Conservation (phyloP, 2,888 invertebrate genomes). For the Microdon myrmicae region DNA sequence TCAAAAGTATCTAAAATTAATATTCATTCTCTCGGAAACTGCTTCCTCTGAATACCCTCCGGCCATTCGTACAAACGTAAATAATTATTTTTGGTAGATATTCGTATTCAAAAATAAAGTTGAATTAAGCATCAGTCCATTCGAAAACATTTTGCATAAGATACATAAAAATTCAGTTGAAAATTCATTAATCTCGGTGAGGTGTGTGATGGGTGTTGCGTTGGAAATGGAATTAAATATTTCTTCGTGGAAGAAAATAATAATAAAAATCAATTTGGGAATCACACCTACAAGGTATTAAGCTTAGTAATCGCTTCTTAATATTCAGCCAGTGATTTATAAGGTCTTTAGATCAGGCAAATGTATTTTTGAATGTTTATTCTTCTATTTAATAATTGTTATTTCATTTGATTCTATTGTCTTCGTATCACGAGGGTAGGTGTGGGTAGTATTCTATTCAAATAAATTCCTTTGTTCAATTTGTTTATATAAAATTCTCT, state of each 20-base stretch:
- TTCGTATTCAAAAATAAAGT: conserved; percentile 36
- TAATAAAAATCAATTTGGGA: conserved; percentile 15
- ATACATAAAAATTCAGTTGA: conserved; percentile 33
- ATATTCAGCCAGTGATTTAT: too few species aligned
- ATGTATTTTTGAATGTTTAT: too few species aligned
- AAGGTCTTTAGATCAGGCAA: too few species aligned
- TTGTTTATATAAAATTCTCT: too few species aligned
- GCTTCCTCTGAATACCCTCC: too few species aligned
- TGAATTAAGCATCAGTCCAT: too few species aligned
- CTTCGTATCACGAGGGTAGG: too few species aligned
- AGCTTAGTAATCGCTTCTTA: too few species aligned
- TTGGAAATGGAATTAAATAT: conserved; percentile 32
- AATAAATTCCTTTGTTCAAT: too few species aligned
- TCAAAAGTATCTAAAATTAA: conserved; percentile 42
- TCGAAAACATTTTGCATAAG: conserved; percentile 18
- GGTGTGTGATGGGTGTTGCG: conserved; percentile 18
- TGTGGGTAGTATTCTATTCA: too few species aligned
- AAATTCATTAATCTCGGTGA: conserved; percentile 41
- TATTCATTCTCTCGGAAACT: conserved; percentile 37
- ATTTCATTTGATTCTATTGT: too few species aligned
- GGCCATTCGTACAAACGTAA: conserved; percentile 41
- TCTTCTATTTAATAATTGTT: too few species aligned
- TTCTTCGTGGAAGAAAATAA: conserved; percentile 28
- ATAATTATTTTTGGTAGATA: conserved; percentile 37
- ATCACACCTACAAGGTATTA: not conserved